phyloP scores from a whole-genome alignment of 2,113 vertebrate genomes.

The Archilochus colubris region DNA sequence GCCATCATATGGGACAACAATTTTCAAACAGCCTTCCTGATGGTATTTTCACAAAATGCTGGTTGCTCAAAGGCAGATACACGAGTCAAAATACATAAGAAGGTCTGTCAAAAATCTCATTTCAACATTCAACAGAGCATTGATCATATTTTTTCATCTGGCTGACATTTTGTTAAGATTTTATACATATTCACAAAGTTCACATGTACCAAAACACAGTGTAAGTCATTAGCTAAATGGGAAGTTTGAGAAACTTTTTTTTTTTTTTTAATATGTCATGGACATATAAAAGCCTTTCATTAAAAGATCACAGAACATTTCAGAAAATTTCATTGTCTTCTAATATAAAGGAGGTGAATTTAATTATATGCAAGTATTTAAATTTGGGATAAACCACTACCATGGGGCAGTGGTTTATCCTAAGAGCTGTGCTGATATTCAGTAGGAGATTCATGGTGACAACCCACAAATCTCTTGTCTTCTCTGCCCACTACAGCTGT shows the following conservation, averaged over 20 bases:
- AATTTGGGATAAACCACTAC: not conserved
- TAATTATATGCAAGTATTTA: not conserved
- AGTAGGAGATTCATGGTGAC: not conserved
- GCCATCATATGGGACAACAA: not conserved
- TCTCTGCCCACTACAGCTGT: not conserved
- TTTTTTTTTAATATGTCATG: not conserved
- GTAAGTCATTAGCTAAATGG: not conserved
- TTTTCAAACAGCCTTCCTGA: not conserved
- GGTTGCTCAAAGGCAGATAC: not conserved
- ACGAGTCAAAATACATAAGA: not conserved
- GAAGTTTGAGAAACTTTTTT: not conserved
- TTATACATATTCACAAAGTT: not conserved
- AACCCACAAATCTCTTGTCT: not conserved
- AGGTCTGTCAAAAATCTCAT: not conserved
- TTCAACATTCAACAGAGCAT: not conserved
- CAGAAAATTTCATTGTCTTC: not conserved
- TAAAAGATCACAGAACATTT: not conserved
- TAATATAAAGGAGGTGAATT: not conserved
- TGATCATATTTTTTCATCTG: not conserved
- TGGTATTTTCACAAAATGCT: not conserved
- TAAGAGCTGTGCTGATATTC: not conserved
- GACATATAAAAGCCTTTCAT: not conserved
- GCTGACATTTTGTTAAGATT: not conserved
- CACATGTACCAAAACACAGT: not conserved
- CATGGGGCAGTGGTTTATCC: not conserved